Conservation (phyloP, 92 coral and sea anemone species). For the Actinernus sp. region DNA sequence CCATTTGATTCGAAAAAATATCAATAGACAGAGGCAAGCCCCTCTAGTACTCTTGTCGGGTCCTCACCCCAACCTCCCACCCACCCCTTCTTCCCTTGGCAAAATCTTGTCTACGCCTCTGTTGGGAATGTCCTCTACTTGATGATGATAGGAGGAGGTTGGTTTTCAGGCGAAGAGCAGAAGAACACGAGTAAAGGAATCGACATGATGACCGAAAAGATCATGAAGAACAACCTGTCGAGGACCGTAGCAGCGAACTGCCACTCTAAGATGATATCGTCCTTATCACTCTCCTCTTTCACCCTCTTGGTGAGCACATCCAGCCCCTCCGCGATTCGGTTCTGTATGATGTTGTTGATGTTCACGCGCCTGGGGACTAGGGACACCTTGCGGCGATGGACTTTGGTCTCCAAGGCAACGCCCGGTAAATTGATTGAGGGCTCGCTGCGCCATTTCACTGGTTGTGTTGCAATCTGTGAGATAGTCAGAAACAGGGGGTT, state of each 20-base stretch:
- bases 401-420: slow-evolving; percentile 34
- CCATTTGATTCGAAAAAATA: too few species aligned
- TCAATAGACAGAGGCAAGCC: too few species aligned
- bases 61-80: too few species aligned
- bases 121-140: too few species aligned
- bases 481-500: too few species aligned
- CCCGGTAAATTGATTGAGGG: slow-evolving; percentile 54
- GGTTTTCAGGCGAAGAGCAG: slow-evolving; percentile 61
- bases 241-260: slow-evolving; percentile 87
- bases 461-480: too few species aligned
- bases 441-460: slow-evolving; percentile 67
- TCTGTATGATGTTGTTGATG: slow-evolving; percentile 55
- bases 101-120: too few species aligned
- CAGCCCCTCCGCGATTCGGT: slow-evolving; percentile 72
- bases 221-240: slow-evolving; percentile 74
- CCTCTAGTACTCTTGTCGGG: too few species aligned
- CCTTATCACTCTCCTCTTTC: slow-evolving; percentile 73
- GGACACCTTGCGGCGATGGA: slow-evolving; percentile 20
- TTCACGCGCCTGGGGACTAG: slow-evolving; percentile 15
- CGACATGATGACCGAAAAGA: slow-evolving; percentile 68
- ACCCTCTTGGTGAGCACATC: slow-evolving; percentile 76
- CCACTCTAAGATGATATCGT: slow-evolving; percentile 80
- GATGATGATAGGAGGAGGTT: too few species aligned
- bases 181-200: slow-evolving; percentile 77
- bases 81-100: too few species aligned